Conservation (phyloP, 1,140 invertebrate species). For the Agrypnia vestita region DNA sequence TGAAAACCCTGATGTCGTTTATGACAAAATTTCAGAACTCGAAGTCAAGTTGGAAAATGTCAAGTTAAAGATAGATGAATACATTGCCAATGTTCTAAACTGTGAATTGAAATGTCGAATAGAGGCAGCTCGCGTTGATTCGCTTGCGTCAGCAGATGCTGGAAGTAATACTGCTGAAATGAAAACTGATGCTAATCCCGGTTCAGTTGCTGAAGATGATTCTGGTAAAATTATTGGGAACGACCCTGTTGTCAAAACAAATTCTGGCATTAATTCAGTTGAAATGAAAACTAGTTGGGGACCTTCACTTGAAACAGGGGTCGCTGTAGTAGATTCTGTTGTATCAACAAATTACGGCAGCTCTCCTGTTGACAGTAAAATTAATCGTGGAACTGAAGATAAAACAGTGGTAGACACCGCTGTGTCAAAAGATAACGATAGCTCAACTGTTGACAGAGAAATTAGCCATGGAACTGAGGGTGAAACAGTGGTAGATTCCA, state of each 20-base stretch:
- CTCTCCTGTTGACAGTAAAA: too few species aligned
- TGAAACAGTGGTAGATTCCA: neutral
- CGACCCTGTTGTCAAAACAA: neutral
- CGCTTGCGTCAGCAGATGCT: neutral
- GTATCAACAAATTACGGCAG: too few species aligned
- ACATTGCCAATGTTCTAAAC: neutral
- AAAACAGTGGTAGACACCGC: neutral
- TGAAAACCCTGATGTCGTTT: neutral
- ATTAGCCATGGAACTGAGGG: neutral
- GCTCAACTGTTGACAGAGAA: neutral
- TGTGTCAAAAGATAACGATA: neutral
- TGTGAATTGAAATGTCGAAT: neutral
- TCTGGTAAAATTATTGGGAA: too few species aligned
- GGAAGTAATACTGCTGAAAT: neutral
- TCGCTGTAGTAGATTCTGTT: too few species aligned
- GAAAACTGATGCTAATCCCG: neutral
- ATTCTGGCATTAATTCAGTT: neutral
- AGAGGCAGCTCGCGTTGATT: neutral
- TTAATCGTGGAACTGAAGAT: neutral
- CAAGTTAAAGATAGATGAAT: slow-evolving; percentile 9
- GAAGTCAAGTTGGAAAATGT: neutral
- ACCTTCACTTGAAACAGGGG: too few species aligned
- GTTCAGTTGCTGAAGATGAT: neutral
- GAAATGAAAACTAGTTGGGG: neutral
- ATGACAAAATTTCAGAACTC: neutral